Conservation (phyloP, 2,888 invertebrate genomes). For the Melanostoma mellinum region DNA sequence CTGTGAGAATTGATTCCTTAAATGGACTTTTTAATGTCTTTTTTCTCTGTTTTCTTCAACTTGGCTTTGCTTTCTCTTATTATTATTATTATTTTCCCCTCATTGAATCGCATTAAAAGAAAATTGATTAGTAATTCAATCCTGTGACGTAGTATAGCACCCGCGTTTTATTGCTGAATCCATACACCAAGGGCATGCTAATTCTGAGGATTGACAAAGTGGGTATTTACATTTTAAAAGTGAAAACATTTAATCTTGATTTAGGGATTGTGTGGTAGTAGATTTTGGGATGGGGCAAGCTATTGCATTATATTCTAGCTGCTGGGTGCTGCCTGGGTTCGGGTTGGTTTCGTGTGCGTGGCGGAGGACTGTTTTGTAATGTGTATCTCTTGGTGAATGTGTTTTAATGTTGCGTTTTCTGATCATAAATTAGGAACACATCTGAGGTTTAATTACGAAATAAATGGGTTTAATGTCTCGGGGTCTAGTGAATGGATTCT, state of each 20-base stretch:
- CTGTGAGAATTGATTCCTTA: constrained; percentile 37
- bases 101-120: constrained; percentile 64
- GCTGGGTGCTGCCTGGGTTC: too few relatives aligned
- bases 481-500: constrained; percentile 43
- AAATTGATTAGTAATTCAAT: constrained; percentile 70
- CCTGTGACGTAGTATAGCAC: constrained; percentile 43
- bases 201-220: constrained; percentile 50
- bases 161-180: constrained; percentile 41
- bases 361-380: not conserved
- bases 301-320: not conserved
- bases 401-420: constrained; percentile 51
- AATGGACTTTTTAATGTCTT: constrained; percentile 59
- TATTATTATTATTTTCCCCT: constrained; percentile 63
- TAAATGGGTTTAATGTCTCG: constrained; percentile 51
- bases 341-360: constrained; percentile 1
- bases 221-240: constrained; percentile 57
- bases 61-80: constrained; percentile 45
- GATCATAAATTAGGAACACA: constrained; percentile 61
- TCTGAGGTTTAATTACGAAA: constrained; percentile 60
- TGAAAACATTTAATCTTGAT: constrained; percentile 66
- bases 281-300: not conserved
- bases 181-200: constrained; percentile 41
- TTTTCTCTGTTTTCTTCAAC: constrained; percentile 11
- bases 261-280: not conserved
- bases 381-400: constrained; percentile 23